A percentile compares a stretch with the other conserved stretches of the same genome.
These are phyloP conservation scores for Passer domesticus DNA, from an alignment of 2,113 vertebrate genomes.

Conservation along the genomic window DNA sequence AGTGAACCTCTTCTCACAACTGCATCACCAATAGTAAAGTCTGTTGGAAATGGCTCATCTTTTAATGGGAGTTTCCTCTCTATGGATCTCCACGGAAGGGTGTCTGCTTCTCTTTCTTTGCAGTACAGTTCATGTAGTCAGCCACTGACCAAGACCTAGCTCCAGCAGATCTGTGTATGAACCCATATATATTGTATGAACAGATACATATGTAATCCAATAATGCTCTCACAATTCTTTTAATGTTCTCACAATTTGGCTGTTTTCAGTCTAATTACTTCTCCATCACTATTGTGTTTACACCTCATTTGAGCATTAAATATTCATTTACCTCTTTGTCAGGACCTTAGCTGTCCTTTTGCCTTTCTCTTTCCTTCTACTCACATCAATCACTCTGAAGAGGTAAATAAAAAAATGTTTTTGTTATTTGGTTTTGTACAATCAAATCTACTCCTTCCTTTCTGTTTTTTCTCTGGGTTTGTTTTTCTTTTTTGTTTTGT, in stretches of 20 bases:
- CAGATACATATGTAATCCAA: neutral
- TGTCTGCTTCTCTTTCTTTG: neutral
- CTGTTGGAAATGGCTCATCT: neutral
- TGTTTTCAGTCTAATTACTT: neutral
- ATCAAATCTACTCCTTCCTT: neutral
- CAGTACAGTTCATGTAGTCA: neutral
- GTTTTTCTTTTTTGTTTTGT: neutral
- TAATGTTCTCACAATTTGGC: neutral
- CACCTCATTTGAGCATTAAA: neutral
- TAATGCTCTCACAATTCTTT: neutral
- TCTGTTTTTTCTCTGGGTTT: neutral
- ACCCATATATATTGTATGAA: neutral
- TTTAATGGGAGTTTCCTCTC: neutral
- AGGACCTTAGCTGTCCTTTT: neutral
- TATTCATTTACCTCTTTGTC: neutral
- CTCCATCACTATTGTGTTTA: neutral
- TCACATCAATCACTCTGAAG: neutral
- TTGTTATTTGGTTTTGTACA: neutral
- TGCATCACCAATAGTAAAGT: fast-evolving
- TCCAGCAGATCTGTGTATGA: neutral
- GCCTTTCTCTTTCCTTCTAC: neutral
- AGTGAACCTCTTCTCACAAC: neutral
- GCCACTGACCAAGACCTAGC: neutral
- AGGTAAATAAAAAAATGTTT: neutral
- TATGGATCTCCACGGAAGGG: neutral